Evolutionary conservation across 2,888 invertebrate species (phyloP).

Genomic region (Sesia bembeciformis): DNA sequence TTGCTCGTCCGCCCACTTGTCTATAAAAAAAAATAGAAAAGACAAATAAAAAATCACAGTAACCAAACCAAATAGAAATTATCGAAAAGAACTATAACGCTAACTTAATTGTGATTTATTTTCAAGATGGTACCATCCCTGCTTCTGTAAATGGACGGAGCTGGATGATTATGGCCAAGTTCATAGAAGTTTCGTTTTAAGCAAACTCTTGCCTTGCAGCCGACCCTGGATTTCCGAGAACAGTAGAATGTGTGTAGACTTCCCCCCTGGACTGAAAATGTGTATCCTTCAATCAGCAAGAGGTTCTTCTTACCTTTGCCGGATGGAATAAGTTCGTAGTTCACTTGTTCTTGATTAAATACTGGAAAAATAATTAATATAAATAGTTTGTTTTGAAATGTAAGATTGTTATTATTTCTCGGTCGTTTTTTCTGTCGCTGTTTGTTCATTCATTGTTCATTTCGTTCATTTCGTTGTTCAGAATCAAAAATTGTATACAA

Average conservation of each 20-base stretch:
- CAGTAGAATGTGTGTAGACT: conserved; percentile 22
- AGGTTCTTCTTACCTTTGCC: conserved; percentile 18
- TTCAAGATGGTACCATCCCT: background rate
- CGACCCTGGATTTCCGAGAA: conserved; percentile 19
- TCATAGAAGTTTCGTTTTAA: background rate
- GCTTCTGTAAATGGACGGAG: background rate
- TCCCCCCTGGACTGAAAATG: conserved; percentile 25
- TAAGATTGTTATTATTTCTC: too few relatives aligned
- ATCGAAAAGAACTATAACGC: too few relatives aligned
- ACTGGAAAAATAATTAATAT: too few relatives aligned
- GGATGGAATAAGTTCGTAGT: conserved; percentile 20
- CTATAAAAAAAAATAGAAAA: too few relatives aligned
- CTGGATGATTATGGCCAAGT: background rate
- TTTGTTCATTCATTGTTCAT: too few relatives aligned
- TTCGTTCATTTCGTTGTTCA: too few relatives aligned
- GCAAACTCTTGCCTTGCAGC: conserved; percentile 13
- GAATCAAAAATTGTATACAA: too few relatives aligned
- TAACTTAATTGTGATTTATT: background rate
- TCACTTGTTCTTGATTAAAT: background rate
- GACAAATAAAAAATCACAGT: too few relatives aligned
- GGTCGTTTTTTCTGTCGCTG: too few relatives aligned
- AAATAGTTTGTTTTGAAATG: too few relatives aligned
- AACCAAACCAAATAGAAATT: too few relatives aligned
- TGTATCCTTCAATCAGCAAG: conserved; percentile 21
- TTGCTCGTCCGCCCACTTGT: too few relatives aligned